Evolutionary conservation across 2,113 vertebrate genomes (phyloP), one percentile per base, ranked within the genome.

Genomic region (Dicentrarchus labrax): DNA sequence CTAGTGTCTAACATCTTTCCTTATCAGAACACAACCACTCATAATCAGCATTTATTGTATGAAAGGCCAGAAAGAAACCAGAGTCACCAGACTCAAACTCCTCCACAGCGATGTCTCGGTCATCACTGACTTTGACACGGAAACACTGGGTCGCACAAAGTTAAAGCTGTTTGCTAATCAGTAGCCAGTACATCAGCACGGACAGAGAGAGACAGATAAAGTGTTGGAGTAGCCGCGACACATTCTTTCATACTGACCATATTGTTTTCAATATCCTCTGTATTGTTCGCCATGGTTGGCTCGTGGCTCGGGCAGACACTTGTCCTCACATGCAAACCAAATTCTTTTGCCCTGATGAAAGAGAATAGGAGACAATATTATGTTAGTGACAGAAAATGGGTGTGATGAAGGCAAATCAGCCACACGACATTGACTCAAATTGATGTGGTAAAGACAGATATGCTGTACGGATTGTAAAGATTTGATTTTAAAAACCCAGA

Each of bases 211-310:
- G 8, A 62, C 7, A 50, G 8, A 72, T 21, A 11, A 24, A 57
- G 0, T 0, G n/a, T 39, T n/a, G 72, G 36, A 73, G 15, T 4
- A 21, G 48, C 54, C 38, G 74, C 16, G n/a, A 47, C 22, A 15
- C 72, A 72, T 66, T 79, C 74, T n/a, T 45, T 77, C 8, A 56
- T 57, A 93, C 94, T 93, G 43, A 96, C 95, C 94, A 91, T 86
- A 85, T 91, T 96, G 86, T 94, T 94, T 80, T 95, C 94, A 4
- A 91, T 64, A 83, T 94, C 92, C 77, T 94, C 90, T 71, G 88
- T 84, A 85, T 86, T 90, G 91, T 94, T 94, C 83, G 94, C 95
- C 95, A 96, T 96, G 57, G 92, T 89, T 85, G 84, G 81, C 86
- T 82, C 62, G 30, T 30, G 30, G 30, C 30, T 30, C 30, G 30